phyloP scores from a whole-genome alignment of 2,797 vertebrate genomes.

The Dryobates pubescens region DNA sequence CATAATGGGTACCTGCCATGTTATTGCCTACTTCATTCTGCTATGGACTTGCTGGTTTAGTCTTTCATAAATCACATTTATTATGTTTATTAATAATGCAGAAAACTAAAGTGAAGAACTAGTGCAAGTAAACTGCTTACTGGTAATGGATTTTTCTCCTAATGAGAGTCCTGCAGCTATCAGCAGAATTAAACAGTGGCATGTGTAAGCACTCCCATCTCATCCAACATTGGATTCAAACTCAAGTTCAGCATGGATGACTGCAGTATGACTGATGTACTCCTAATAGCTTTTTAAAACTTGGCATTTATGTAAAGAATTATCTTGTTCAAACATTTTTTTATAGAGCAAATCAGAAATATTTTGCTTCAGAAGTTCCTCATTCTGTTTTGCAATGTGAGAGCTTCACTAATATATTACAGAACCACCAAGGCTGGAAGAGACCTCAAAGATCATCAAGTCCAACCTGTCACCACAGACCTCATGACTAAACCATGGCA shows the following conservation, averaged over 20 bases:
- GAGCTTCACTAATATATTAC: background rate
- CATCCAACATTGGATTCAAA: fast-evolving
- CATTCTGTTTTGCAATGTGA: background rate
- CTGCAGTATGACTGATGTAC: background rate
- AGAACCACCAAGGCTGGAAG: no score
- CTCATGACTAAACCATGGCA: no score
- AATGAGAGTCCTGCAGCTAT: background rate
- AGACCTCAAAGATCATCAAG: no score
- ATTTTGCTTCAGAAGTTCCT: background rate
- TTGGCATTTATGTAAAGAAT: background rate
- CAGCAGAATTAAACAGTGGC: background rate
- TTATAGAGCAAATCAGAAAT: background rate
- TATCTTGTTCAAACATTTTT: background rate
- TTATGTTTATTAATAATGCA: conserved; percentile 60
- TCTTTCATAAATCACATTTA: conserved; percentile 39
- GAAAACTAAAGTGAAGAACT: conserved; percentile 38
- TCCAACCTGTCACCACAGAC: no score
- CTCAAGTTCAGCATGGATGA: background rate
- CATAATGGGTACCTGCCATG: background rate
- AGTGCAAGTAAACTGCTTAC: conserved; percentile 16
- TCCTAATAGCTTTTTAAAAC: background rate
- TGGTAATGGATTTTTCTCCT: background rate
- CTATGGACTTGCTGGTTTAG: background rate
- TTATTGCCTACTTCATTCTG: background rate
- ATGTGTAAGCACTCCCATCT: background rate